Conservation (phyloP, 2,113 vertebrate genomes). For the Motacilla alba region DNA sequence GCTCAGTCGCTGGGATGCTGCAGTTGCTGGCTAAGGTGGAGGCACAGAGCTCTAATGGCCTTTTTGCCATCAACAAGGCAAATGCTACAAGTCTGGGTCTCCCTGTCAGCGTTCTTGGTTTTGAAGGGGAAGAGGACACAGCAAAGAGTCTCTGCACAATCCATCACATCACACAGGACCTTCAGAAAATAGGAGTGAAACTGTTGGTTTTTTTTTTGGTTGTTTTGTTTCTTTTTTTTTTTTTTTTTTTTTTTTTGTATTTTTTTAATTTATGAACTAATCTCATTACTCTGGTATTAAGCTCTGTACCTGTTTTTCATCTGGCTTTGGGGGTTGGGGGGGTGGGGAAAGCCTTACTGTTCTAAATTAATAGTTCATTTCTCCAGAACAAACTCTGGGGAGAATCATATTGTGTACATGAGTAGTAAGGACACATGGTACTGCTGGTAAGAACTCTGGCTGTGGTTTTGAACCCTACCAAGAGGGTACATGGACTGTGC, state of each 20-base stretch:
- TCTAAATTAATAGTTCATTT: constrained; percentile 57
- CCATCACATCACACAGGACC: neutral
- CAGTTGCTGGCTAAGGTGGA: neutral
- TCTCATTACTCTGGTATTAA: constrained; percentile 63
- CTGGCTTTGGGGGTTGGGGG: neutral
- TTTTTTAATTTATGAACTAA: constrained; percentile 81
- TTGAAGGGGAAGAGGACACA: constrained; percentile 5
- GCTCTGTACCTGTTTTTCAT: constrained; percentile 70
- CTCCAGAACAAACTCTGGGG: constrained; percentile 23
- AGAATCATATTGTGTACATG: constrained; percentile 42
- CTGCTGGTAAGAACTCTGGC: constrained; percentile 38
- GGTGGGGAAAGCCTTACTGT: neutral
- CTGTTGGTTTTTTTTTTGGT: neutral
- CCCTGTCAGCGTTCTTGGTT: constrained; percentile 11
- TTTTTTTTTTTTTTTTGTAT: neutral
- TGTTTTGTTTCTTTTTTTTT: neutral
- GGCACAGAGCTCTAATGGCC: neutral
- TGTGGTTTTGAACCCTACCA: constrained; percentile 10
- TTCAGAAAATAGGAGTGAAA: constrained; percentile 49
- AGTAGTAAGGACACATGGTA: constrained; percentile 31
- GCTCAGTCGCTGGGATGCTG: neutral
- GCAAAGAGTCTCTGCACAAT: constrained; percentile 13
- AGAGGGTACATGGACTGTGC: constrained; percentile 61
- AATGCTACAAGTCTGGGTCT: neutral
- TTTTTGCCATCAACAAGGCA: neutral